Evolutionary conservation across 1,140 invertebrate genomes (phyloP).

Genomic region (Metaphire vulgaris): DNA sequence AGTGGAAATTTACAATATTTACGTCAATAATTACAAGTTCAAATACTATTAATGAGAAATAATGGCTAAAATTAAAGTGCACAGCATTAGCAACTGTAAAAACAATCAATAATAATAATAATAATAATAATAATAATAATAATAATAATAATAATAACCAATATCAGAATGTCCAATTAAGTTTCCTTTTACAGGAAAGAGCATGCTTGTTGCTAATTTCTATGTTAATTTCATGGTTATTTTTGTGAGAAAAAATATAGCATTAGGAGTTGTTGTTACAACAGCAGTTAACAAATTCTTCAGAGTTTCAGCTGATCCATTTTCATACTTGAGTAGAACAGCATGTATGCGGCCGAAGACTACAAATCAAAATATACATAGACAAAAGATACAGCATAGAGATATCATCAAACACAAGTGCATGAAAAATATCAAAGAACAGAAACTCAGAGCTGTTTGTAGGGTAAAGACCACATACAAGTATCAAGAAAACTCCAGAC

Average conservation of each 20-base stretch:
- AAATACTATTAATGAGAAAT: too few relatives aligned
- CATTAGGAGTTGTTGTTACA: too few relatives aligned
- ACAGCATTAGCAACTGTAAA: background rate
- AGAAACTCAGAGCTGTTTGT: background rate
- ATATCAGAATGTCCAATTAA: too few relatives aligned
- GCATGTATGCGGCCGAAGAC: constrained; percentile 68
- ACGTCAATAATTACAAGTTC: too few relatives aligned
- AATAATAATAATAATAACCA: constrained; percentile 1
- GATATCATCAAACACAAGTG: constrained; percentile 31
- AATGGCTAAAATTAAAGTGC: too few relatives aligned
- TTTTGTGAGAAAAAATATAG: too few relatives aligned
- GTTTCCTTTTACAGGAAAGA: too few relatives aligned
- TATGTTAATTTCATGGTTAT: too few relatives aligned
- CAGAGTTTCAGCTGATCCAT: background rate
- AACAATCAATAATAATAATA: background rate
- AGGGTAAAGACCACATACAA: background rate
- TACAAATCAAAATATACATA: too few relatives aligned
- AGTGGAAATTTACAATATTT: too few relatives aligned
- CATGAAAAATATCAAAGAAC: background rate
- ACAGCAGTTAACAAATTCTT: too few relatives aligned
- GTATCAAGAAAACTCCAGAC: background rate
- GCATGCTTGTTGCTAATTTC: too few relatives aligned
- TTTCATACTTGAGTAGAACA: constrained; percentile 51
- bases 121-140: constrained; percentile 4
- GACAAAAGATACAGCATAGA: constrained; percentile 18